A percentile compares a stretch with the other conserved stretches of the same genome.
Conservation (phyloP, 1,140 invertebrate species). For the Rhizoglyphus robini region DNA sequence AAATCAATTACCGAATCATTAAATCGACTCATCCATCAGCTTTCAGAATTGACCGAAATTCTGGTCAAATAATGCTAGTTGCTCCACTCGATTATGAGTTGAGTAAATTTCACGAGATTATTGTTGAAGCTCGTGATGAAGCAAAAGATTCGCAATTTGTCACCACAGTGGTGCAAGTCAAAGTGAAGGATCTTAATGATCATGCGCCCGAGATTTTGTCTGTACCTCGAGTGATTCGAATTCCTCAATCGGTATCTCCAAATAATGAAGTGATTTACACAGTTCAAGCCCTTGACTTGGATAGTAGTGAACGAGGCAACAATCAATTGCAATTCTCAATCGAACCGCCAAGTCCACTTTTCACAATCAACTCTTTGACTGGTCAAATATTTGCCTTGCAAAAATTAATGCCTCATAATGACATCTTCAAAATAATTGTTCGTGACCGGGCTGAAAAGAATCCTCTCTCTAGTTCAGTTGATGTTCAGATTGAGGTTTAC, state of each 20-base stretch:
- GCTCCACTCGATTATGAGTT: constrained; percentile 85
- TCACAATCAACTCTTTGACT: constrained; percentile 66
- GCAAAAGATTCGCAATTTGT: constrained; percentile 28
- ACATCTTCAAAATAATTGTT: constrained; percentile 27
- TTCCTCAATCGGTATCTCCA: constrained; percentile 27
- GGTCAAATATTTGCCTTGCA: constrained; percentile 83
- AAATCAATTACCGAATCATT: constrained; percentile 23
- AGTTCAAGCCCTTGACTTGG: constrained; percentile 69
- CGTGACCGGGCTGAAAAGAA: constrained; percentile 23
- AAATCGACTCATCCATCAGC: constrained; percentile 19
- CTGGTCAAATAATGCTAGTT: constrained; percentile 77
- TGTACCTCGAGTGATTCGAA: constrained; percentile 50
- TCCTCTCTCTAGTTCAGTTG: constrained; percentile 25
- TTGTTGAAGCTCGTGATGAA: constrained; percentile 61
- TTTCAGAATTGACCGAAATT: constrained; percentile 79
- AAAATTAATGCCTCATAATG: constrained; percentile 56
- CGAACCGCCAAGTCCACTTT: constrained; percentile 44
- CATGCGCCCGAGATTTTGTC: constrained; percentile 68
- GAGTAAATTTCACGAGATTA: constrained; percentile 75
- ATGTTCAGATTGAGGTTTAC: constrained; percentile 27
- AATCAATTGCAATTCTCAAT: constrained; percentile 57
- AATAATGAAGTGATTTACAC: constrained; percentile 46
- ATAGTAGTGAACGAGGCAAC: constrained; percentile 67
- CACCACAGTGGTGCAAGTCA: constrained; percentile 27
- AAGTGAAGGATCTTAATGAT: constrained; percentile 46